Evolutionary conservation across 1,140 invertebrate species (phyloP), one percentile per base, ranked within the genome.

Genomic region (Camponotus vicinus): DNA sequence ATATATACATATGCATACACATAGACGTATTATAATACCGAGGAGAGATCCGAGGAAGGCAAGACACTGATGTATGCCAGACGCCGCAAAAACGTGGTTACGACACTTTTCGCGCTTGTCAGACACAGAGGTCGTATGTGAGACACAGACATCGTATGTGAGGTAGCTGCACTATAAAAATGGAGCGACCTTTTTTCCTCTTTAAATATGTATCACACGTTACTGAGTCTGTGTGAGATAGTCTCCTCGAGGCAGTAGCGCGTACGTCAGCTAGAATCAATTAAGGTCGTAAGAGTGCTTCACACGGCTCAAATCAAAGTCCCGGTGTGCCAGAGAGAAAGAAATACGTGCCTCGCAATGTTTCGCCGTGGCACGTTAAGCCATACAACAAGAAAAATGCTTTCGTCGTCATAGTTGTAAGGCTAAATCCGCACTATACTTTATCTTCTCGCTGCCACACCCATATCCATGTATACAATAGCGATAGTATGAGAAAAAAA

Each of bases 41-140:
- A n/a, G 57, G 57, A 76, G n/a, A 42, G 49, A 27, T 34, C 27
- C 45, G 32, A 34, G 69, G 59, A 76, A 63, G 37, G 52, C 52
- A 8, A 40, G 69, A 71, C 69, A 55, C 69, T 57, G 82, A 88
- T 88, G 75, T 77, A 78, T 71, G 76, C 84, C 75, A 87, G 67
- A 76, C 59, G 21, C 61, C 86, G 87, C 71, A 67, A 69, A 69
- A 88, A 88, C 86, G 66, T 85, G 71, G 86, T 42, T 80, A 42
- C 88, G 82, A 76, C 86, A 85, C 88, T 85, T 85, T 85, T 86
- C 88, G 86, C 64, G 55, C 82, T 88, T 75, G 88, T 88, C 87
- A 85, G 82, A 88, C 86, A 42, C 40, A 52, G 78, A 55, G 66
- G 4, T 71, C 34, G 82, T 78, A 78, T 78, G 73, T 42, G 82